phyloP scores from a whole-genome alignment of 2,113 vertebrate species.

The Lepus americanus region DNA sequence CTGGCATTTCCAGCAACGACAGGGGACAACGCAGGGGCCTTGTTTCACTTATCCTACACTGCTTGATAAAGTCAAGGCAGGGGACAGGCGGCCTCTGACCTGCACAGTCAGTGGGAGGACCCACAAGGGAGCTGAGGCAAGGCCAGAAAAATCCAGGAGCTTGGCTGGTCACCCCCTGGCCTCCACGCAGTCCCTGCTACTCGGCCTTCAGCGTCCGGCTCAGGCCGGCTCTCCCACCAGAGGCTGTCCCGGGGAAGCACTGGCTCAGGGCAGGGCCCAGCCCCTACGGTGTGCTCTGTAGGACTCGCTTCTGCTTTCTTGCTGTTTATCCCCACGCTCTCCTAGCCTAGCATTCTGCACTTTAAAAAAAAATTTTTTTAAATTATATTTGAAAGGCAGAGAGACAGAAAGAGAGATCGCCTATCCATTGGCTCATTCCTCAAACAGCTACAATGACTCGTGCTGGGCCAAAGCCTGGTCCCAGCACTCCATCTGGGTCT shows the following conservation, averaged over 20 bases:
- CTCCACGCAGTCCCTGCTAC: too few species aligned
- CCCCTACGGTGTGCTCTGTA: too few species aligned
- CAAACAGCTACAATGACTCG: too few species aligned
- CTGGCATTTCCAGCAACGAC: background rate
- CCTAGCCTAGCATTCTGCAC: background rate
- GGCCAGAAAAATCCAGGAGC: too few species aligned
- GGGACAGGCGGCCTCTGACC: background rate
- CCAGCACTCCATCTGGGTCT: too few species aligned
- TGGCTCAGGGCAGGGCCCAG: background rate
- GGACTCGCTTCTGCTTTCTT: background rate
- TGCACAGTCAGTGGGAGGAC: background rate
- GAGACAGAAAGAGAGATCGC: too few species aligned
- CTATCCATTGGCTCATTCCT: too few species aligned
- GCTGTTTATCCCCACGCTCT: background rate
- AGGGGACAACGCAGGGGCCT: background rate
- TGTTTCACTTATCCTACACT: background rate
- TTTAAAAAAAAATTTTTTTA: too few species aligned
- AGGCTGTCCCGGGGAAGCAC: background rate
- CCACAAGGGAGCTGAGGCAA: fast-evolving
- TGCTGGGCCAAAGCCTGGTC: too few species aligned
- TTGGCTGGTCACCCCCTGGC: background rate
- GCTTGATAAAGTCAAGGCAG: background rate
- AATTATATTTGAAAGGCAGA: too few species aligned
- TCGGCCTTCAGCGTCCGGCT: background rate
- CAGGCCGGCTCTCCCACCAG: background rate